Percentiles rank a stretch among this genome's conserved stretches.
These are phyloP conservation scores for Trachurus trachurus DNA, from an alignment of 2,797 vertebrate species.

Conservation along the genomic window DNA sequence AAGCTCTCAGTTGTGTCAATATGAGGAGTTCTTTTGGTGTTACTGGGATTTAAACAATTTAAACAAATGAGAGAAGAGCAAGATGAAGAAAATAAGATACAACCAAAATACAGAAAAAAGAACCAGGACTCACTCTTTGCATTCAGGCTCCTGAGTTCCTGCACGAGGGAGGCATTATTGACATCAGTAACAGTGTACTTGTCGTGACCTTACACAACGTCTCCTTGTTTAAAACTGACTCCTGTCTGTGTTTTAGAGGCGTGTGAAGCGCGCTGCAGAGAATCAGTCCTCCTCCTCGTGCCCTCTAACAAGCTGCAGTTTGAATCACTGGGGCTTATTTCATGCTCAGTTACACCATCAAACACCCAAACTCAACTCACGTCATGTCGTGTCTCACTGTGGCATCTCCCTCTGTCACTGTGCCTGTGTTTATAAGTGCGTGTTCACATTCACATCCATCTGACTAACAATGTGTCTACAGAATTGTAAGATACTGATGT, in stretches of 20 bases:
- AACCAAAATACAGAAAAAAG: not conserved
- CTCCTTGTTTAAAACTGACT: conserved; percentile 5
- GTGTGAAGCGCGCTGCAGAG: not conserved
- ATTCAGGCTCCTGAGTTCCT: not conserved
- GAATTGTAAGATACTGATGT: not conserved
- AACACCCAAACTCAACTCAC: conserved; percentile 33
- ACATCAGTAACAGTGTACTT: not conserved
- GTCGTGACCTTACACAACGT: not conserved
- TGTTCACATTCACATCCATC: not conserved
- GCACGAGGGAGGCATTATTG: not conserved
- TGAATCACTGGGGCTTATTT: conserved; percentile 47
- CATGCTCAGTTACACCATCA: conserved; percentile 53
- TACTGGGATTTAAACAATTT: not conserved
- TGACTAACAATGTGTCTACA: not conserved
- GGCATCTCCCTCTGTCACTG: conserved; percentile 7
- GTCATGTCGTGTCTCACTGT: conserved; percentile 32
- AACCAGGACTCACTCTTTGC: not conserved
- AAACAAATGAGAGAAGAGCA: not conserved
- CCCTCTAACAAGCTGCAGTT: conserved; percentile 22
- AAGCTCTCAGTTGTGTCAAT: not conserved
- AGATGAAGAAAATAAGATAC: not conserved
- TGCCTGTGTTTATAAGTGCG: not conserved
- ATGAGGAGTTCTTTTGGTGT: not conserved
- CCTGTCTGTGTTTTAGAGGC: not conserved
- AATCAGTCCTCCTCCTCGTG: not conserved